A percentile compares a stretch with the other conserved stretches of the same genome.
Evolutionary conservation across 2,113 vertebrate species (phyloP).

Genomic region (Campylomormyrus numenius): DNA sequence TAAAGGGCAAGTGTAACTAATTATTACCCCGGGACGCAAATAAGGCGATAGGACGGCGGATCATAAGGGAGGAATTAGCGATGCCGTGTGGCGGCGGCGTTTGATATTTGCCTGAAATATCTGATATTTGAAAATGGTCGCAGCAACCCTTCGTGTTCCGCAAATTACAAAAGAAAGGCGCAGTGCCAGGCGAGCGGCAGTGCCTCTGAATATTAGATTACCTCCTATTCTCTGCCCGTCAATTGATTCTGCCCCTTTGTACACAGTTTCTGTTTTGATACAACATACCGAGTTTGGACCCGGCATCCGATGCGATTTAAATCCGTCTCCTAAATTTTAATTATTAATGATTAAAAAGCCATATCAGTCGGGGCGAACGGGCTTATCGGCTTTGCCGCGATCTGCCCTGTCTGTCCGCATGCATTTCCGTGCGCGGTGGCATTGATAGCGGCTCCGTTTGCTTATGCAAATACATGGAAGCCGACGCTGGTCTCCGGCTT

Average conservation of each 20-base stretch:
- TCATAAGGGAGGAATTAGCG: background rate
- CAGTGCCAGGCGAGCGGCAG: background rate
- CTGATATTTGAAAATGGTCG: background rate
- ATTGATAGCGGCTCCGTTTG: background rate
- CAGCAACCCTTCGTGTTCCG: background rate
- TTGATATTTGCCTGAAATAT: constrained; percentile 5
- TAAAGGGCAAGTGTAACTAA: background rate
- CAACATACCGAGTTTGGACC: background rate
- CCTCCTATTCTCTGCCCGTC: background rate
- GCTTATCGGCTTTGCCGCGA: background rate
- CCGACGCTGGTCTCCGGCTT: background rate
- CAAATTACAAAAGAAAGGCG: background rate
- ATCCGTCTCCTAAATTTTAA: constrained; percentile 8
- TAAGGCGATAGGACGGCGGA: background rate
- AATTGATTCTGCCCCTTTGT: background rate
- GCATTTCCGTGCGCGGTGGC: background rate
- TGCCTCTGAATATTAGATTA: background rate
- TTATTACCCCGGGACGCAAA: background rate
- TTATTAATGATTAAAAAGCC: constrained; percentile 11
- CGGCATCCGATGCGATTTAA: background rate
- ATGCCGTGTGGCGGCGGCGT: background rate
- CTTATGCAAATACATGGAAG: constrained; percentile 7
- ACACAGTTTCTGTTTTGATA: constrained; percentile 11
- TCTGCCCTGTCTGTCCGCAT: background rate
- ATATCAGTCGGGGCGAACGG: background rate